phyloP scores from a whole-genome alignment of 2,113 vertebrate species.

The Vidua macroura region DNA sequence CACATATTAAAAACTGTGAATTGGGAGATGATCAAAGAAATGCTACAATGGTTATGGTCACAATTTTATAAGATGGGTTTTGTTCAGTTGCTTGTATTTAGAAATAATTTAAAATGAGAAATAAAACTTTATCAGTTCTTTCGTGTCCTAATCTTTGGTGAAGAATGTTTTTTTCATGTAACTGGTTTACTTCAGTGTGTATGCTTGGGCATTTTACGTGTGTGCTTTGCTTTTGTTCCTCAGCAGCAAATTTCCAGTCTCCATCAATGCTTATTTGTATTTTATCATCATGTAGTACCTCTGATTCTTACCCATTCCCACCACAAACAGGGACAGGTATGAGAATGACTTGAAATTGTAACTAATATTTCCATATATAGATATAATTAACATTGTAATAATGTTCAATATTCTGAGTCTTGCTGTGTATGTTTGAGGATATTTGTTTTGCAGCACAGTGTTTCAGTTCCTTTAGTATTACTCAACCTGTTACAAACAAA shows the following conservation, averaged over 20 bases:
- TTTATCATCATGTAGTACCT: neutral
- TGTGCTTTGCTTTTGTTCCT: neutral
- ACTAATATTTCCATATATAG: neutral
- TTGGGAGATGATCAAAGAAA: neutral
- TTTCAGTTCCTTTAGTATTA: neutral
- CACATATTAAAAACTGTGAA: neutral
- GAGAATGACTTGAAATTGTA: neutral
- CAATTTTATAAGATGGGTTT: neutral
- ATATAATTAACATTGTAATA: neutral
- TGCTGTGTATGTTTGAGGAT: neutral
- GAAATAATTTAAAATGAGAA: neutral
- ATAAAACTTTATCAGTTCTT: neutral
- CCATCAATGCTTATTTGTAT: neutral
- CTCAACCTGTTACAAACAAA: conserved; percentile 1
- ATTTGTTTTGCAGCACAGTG: neutral
- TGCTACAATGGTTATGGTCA: neutral
- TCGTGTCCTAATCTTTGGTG: neutral
- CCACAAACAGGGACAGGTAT: neutral
- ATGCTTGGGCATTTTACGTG: neutral
- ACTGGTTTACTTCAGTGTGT: neutral
- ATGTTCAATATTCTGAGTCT: neutral
- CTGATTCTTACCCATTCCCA: neutral
- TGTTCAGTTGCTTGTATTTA: neutral
- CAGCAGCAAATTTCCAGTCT: neutral
- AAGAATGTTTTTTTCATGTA: neutral